phyloP scores from a whole-genome alignment of 2,888 invertebrate species.

The Punctoribates punctum region DNA sequence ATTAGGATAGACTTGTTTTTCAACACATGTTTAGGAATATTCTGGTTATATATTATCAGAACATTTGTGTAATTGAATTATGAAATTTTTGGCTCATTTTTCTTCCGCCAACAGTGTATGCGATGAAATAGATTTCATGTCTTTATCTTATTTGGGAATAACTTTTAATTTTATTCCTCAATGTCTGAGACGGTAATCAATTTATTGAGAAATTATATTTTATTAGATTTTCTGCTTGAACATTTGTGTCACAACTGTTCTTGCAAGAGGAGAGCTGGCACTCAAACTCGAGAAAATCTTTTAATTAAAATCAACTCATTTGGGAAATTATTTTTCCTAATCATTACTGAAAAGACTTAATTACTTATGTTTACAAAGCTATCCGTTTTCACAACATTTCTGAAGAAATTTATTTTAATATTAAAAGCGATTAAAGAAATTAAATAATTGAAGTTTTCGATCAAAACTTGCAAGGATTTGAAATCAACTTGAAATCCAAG shows the following conservation, averaged over 20 bases:
- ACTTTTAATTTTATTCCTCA: too few relatives aligned
- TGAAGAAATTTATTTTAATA: not conserved
- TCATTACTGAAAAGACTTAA: constrained; percentile 7
- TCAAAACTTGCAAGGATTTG: not conserved
- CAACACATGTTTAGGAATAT: too few relatives aligned
- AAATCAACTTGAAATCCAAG: not conserved
- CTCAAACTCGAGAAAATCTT: not conserved
- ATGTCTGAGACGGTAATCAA: too few relatives aligned
- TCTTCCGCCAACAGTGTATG: too few relatives aligned
- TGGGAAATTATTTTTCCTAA: constrained; percentile 15
- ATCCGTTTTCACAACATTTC: not conserved
- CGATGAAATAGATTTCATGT: too few relatives aligned
- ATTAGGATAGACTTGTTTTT: too few relatives aligned
- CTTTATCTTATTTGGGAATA: too few relatives aligned
- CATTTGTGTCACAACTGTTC: not conserved
- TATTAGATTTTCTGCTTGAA: not conserved
- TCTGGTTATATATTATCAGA: too few relatives aligned
- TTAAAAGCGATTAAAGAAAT: not conserved
- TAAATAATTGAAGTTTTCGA: not conserved
- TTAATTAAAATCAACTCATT: constrained; percentile 8
- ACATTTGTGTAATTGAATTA: too few relatives aligned
- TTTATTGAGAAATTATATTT: not conserved
- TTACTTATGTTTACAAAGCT: constrained; percentile 13
- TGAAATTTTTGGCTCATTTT: too few relatives aligned
- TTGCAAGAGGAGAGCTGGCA: too few relatives aligned